Base-by-base conservation (phyloP, 2,113 vertebrate genomes). In the Cynocephalus volans region DNA sequence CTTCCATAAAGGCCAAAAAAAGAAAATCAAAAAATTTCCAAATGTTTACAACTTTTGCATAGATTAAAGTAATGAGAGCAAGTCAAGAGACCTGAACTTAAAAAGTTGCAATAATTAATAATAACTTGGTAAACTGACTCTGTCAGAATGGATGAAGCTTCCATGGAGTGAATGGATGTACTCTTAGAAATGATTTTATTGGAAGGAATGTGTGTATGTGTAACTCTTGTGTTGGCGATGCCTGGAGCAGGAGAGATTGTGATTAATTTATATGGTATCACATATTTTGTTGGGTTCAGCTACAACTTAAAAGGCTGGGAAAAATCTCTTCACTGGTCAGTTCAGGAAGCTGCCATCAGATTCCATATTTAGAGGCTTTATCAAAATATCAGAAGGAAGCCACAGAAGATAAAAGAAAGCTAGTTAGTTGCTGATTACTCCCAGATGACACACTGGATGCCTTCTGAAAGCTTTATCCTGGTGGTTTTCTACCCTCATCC, bases 311-410 rank as follows among this genome's bases (percentile, higher is more conserved):
- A 95, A 92, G 48, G 90, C 69, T 85, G 88, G 52, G 73, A 65
- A 81, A 92, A 87, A 93, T 77, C 31, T 96, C 85, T 90, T 90
- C 58, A 31, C 54, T 92, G 23, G 36, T 85, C 31, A 81, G 50
- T 86, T 67, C 67, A 82, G 67, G 45, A 95, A 90, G 54, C 72
- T 97, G 73, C 79, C 75, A 94, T 94, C 73, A 76, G 67, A 36
- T 93, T 87, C 69, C 28, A 90, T 90, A 73, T 72, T 85, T 96
- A 85, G 85, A 83, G 14, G 9, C 15, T 83, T 28, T 83, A 83
- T 70, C 31, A 88, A 69, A 88, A 85, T 89, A 80, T 70, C 36
- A 52, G 24, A 69, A 92, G 15, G 21, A 79, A 85, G 13, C 17
- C 50, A 50, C 13, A 33, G 36, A 50, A 67, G 69, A 88, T 23